These are phyloP conservation scores for Coregonus suidteri DNA, from an alignment of 2,797 vertebrate genomes.

Conservation along the genomic window DNA sequence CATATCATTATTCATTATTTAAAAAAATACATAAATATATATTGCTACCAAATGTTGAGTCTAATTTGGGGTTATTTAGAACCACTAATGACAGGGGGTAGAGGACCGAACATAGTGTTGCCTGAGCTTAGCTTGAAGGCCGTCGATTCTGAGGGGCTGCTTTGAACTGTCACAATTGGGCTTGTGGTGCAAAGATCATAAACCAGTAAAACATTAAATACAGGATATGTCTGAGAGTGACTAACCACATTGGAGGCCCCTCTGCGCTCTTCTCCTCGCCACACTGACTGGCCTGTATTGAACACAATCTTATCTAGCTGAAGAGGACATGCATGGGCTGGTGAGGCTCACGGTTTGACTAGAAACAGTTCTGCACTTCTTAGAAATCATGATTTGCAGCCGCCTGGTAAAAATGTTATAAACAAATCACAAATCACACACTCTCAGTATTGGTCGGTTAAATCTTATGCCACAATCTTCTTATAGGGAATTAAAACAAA, in stretches of 20 bases:
- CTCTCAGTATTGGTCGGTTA: constrained; percentile 4
- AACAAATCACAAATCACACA: constrained; percentile 34
- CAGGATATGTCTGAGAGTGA: constrained; percentile 68
- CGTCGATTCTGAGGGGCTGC: constrained; percentile 68
- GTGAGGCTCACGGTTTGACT: constrained; percentile 43
- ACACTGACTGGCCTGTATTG: constrained; percentile 57
- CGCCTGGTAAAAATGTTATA: constrained; percentile 19
- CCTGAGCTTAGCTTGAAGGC: constrained; percentile 59
- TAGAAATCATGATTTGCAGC: constrained; percentile 34
- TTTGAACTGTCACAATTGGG: constrained; percentile 69
- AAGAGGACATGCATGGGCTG: constrained; percentile 63
- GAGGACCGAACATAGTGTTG: constrained; percentile 17
- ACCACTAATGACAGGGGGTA: too few species aligned
- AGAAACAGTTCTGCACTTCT: constrained; percentile 47
- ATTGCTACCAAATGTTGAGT: too few species aligned
- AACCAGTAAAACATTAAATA: constrained; percentile 78
- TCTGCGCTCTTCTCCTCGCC: constrained; percentile 20
- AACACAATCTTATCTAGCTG: constrained; percentile 72
- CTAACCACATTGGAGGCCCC: constrained; percentile 64
- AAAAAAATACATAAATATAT: too few species aligned
- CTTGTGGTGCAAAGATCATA: constrained; percentile 74
- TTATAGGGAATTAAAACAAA: not conserved
- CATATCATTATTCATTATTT: too few species aligned
- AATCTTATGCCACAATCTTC: constrained; percentile 7
- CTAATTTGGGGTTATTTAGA: too few species aligned